Evolutionary conservation across 2,113 vertebrate species (phyloP).

Genomic region (Alexandromys fortis): DNA sequence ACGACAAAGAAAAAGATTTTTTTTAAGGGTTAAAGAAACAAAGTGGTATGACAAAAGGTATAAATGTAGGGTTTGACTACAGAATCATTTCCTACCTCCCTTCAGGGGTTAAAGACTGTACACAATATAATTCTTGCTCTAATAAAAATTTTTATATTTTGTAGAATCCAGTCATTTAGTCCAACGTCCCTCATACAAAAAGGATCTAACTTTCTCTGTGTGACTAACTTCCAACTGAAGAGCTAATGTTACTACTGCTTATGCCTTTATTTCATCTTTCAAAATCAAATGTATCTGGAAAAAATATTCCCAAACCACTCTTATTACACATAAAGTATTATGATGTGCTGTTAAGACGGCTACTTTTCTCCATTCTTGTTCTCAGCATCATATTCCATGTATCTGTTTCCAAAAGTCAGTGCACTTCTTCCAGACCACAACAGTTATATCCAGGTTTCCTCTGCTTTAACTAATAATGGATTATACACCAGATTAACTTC

Average conservation of each 20-base stretch:
- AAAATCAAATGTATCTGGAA: conserved; percentile 14
- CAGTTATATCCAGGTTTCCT: not conserved
- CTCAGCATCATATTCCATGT: no score
- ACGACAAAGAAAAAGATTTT: not conserved
- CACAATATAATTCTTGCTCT: not conserved
- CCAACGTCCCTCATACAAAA: accelerated
- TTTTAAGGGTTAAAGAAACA: not conserved
- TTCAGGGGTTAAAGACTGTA: not conserved
- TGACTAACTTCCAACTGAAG: not conserved
- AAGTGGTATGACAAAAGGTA: not conserved
- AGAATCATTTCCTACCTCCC: not conserved
- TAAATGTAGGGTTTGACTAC: not conserved
- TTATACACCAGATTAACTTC: not conserved
- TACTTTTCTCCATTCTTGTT: not conserved
- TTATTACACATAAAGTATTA: not conserved
- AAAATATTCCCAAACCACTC: not conserved
- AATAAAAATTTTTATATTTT: not conserved
- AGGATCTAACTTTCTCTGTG: not conserved
- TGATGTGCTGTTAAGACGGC: not conserved
- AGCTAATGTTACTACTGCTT: not conserved
- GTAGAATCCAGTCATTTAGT: not conserved
- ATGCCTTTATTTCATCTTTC: not conserved
- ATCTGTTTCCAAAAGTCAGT: not conserved
- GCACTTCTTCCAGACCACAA: not conserved
- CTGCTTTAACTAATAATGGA: not conserved